Evolutionary conservation across 1,140 invertebrate species (phyloP), one percentile per base, ranked within the genome.

Genomic region (Drosophila erecta): DNA sequence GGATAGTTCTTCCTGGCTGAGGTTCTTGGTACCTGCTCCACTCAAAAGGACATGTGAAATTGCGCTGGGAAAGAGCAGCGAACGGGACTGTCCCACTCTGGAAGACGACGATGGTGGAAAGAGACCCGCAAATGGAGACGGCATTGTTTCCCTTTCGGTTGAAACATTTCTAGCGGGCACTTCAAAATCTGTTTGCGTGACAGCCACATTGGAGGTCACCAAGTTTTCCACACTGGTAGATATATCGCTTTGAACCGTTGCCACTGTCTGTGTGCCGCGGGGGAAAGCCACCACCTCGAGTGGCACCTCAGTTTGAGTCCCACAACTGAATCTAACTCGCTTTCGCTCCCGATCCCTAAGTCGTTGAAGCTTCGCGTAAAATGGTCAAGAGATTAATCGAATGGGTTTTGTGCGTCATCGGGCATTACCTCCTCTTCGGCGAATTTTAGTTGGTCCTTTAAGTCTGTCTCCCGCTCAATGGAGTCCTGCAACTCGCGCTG

Each of bases 381-480:
- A 62, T 44, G 64, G 8, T 24, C 40, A 75, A 61, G 54, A 59
- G 15, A 72, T 79, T 73, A 81, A 59, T 56, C 27, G 22, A 3
- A 20, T 27, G 7, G 14, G 7, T 20, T 8, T 22, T 15, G 12
- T 12, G 37, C 2, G 6, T 10, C n/a, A 11, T 0, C 14, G 7
- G 12, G 22, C 15, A 73, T 91, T 91, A 94, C 95, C 94, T 98
- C 97, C 93, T 98, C 97, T 93, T 98, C 97, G 27, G 97, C 95
- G 92, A 97, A 98, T 66, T 95, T 95, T 8, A 98, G 92, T 92
- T 98, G 97, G 92, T 98, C 97, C 70, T 97, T 95, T 0, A 99
- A 93, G 93, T 99, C 98, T 5, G 96, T 97, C 93, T 99, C 98
- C 30, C 98, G 92, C 93, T 99, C 98, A 49, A 98, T 93, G 8